A percentile compares a stretch with the other conserved stretches of the same genome.
Evolutionary conservation across 2,797 vertebrate genomes (phyloP).

Genomic region (Glossophaga mutica): DNA sequence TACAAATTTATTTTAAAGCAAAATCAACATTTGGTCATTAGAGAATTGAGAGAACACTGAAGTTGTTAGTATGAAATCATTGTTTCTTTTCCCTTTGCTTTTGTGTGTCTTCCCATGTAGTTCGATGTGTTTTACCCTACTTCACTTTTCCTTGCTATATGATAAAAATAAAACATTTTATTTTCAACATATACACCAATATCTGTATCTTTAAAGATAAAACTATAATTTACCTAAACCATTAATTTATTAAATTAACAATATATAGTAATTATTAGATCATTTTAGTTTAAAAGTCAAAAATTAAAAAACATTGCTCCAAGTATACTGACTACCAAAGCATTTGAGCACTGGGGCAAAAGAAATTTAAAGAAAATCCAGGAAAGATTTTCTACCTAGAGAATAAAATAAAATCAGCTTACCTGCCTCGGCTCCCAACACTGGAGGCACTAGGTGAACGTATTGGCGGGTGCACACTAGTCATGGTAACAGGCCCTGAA

Average conservation of each 20-base stretch:
- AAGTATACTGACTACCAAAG: neutral
- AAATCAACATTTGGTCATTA: neutral
- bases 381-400: neutral
- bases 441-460: constrained; percentile 88
- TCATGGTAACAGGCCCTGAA: constrained; percentile 80
- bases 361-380: neutral
- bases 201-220: constrained; percentile 11
- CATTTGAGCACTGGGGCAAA: neutral
- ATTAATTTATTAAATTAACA: neutral
- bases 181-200: neutral
- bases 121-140: neutral
- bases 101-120: neutral
- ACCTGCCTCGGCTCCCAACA: constrained; percentile 87
- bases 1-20: neutral
- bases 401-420: constrained; percentile 52
- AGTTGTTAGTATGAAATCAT: neutral
- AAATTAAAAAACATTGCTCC: neutral
- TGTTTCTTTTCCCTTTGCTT: neutral
- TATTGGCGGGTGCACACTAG: constrained; percentile 81
- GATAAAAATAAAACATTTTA: neutral
- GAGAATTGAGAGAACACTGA: neutral
- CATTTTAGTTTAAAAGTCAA: neutral
- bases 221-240: neutral
- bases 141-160: constrained; percentile 2
- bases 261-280: neutral